Evolutionary conservation across 2,888 invertebrate species (phyloP).

Genomic region (Luperina testacea): DNA sequence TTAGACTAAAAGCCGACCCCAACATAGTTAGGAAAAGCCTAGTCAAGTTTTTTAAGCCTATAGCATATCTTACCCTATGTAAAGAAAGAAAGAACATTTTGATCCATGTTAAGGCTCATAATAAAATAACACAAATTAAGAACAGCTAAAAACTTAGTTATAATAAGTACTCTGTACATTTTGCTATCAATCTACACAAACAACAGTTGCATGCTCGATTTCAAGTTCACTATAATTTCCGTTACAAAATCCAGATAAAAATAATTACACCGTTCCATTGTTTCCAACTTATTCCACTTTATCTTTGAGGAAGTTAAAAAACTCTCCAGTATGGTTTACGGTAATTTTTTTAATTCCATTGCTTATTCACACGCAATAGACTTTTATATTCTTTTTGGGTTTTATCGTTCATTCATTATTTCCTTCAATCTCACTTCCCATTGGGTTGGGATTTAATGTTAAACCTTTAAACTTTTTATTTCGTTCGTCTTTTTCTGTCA

Average conservation of each 20-base stretch:
- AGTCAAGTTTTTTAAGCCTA: background rate
- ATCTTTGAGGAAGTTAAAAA: slow-evolving; percentile 52
- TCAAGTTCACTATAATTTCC: slow-evolving; percentile 44
- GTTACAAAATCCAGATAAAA: slow-evolving; percentile 50
- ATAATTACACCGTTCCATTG: slow-evolving; percentile 48
- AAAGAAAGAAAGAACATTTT: background rate
- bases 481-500: slow-evolving; percentile 1
- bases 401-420: slow-evolving; percentile 58
- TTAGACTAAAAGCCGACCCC: background rate
- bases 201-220: slow-evolving; percentile 22
- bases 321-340: slow-evolving; percentile 35
- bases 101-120: background rate
- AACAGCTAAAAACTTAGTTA: background rate
- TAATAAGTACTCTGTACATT: too few relatives aligned
- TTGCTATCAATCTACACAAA: background rate
- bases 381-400: slow-evolving; percentile 43
- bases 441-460: slow-evolving; percentile 39
- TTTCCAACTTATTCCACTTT: slow-evolving; percentile 50
- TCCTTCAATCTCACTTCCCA: slow-evolving; percentile 43
- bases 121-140: background rate
- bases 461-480: slow-evolving; percentile 27
- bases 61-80: too few relatives aligned
- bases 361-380: slow-evolving; percentile 52
- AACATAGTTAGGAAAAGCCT: background rate
- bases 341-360: slow-evolving; percentile 36